Evolutionary conservation across 2,888 invertebrate species (phyloP).

Genomic region (Gastrophysa polygoni): DNA sequence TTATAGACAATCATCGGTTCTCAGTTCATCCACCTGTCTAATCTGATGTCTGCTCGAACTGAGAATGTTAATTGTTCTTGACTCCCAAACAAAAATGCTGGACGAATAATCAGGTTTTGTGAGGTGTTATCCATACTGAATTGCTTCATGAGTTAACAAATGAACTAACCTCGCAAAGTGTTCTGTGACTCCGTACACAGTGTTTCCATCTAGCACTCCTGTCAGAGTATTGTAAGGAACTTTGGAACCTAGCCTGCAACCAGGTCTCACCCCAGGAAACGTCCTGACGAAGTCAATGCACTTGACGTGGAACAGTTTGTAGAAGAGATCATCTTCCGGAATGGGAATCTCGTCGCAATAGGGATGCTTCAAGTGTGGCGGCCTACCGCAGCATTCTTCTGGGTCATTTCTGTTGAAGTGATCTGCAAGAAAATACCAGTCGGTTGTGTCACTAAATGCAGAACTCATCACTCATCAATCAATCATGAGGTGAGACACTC

Average conservation of each 20-base stretch:
- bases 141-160: too few relatives aligned
- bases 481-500: too few relatives aligned
- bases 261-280: slow-evolving; percentile 84
- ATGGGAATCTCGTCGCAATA: slow-evolving; percentile 90
- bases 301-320: slow-evolving; percentile 79
- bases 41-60: too few relatives aligned
- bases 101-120: too few relatives aligned
- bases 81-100: too few relatives aligned
- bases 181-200: slow-evolving; percentile 87
- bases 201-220: slow-evolving; percentile 86
- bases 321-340: slow-evolving; percentile 91
- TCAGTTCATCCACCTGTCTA: too few relatives aligned
- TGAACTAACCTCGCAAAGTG: slow-evolving; percentile 72
- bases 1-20: too few relatives aligned
- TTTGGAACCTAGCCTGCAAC: slow-evolving; percentile 87
- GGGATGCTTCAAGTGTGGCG: slow-evolving; percentile 82
- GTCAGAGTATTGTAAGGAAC: slow-evolving; percentile 86
- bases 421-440: slow-evolving; percentile 62
- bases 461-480: too few relatives aligned
- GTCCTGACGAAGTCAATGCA: slow-evolving; percentile 91
- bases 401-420: slow-evolving; percentile 86
- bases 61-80: too few relatives aligned
- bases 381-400: slow-evolving; percentile 86
- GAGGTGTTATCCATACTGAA: too few relatives aligned
- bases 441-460: not conserved